Percentiles rank a stretch among this genome's conserved stretches.
Conservation (phyloP, 2,113 vertebrate species). For the Brachyhypopomus gauderio region DNA sequence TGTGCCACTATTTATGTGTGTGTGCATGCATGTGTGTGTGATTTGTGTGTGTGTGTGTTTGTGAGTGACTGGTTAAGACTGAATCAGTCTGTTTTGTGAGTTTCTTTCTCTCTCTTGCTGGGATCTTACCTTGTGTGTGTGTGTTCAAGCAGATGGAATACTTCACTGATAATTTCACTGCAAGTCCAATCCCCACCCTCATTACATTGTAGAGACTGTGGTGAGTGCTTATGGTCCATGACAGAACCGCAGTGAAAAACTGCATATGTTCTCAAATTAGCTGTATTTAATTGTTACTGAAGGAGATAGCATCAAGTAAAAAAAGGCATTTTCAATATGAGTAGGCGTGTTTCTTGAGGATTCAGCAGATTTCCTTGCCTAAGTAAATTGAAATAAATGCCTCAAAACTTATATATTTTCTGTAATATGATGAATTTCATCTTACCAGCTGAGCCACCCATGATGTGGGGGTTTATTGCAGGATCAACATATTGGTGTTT, state of each 20-base stretch:
- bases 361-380: background rate
- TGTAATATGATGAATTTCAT: too few relatives aligned
- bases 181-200: background rate
- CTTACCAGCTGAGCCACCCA: too few relatives aligned
- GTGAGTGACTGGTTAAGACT: conserved; percentile 26
- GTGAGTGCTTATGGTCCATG: background rate
- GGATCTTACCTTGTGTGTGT: conserved; percentile 19
- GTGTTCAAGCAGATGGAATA: conserved; percentile 28
- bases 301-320: background rate
- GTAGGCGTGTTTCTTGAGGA: background rate
- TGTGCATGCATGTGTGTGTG: background rate
- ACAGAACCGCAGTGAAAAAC: background rate
- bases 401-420: too few relatives aligned
- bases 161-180: conserved; percentile 20
- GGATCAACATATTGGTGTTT: too few relatives aligned
- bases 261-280: background rate
- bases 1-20: too few relatives aligned
- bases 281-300: background rate
- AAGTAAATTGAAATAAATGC: too few relatives aligned
- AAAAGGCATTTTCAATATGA: background rate
- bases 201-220: conserved; percentile 21
- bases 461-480: too few relatives aligned
- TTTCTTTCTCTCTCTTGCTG: conserved; percentile 4
- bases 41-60: background rate
- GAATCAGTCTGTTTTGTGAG: conserved; percentile 8